Percentiles rank a stretch among this genome's conserved stretches.
phyloP scores from a whole-genome alignment of 2,888 invertebrate genomes.

The Coenonympha glycerion region DNA sequence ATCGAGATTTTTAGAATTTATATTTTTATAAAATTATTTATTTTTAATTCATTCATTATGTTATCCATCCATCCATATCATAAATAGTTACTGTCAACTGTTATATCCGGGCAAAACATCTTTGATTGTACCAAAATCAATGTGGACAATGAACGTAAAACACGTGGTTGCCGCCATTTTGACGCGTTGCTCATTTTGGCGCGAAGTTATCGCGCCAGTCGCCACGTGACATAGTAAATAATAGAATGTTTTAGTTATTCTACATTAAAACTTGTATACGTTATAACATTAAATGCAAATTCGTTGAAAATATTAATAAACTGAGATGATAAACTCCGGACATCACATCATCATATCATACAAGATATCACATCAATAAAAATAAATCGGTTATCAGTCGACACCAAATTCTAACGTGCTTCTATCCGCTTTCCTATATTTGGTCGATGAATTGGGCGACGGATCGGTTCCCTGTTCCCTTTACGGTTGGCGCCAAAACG shows the following conservation, averaged over 20 bases:
- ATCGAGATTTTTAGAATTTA: too few species aligned
- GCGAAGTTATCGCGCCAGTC: conserved; percentile 5
- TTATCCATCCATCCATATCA: too few species aligned
- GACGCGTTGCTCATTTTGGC: conserved; percentile 23
- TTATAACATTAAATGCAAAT: too few species aligned
- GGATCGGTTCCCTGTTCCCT: conserved; percentile 29
- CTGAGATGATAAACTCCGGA: too few species aligned
- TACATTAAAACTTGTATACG: background rate
- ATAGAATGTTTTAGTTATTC: background rate
- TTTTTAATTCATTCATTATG: too few species aligned
- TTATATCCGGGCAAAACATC: background rate
- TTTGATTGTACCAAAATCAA: too few species aligned
- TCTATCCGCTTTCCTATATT: background rate
- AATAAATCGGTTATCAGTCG: too few species aligned
- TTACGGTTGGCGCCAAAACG: conserved; percentile 67
- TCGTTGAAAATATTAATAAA: too few species aligned
- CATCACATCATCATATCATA: too few species aligned
- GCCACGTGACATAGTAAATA: background rate
- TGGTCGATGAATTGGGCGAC: conserved; percentile 10
- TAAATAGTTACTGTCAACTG: background rate
- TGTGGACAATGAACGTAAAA: conserved; percentile 25
- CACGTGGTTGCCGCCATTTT: conserved; percentile 65
- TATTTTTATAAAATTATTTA: too few species aligned
- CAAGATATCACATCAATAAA: too few species aligned
- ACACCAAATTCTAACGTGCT: too few species aligned